Percentiles rank a stretch among this genome's conserved stretches.
These are phyloP conservation scores for Synodontis membranacea DNA, from an alignment of 2,113 vertebrate genomes.

Conservation along the genomic window DNA sequence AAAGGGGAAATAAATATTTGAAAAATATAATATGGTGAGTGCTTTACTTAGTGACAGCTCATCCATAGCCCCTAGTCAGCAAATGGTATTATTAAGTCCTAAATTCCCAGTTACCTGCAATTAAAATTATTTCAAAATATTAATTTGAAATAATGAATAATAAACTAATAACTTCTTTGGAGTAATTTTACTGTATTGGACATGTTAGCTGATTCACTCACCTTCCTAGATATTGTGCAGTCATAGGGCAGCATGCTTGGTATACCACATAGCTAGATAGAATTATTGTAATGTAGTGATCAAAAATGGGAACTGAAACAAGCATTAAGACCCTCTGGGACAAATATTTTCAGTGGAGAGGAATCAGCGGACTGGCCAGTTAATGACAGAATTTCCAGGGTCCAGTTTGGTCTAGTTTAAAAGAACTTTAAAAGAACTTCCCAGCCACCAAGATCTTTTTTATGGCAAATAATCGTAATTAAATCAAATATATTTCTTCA, in stretches of 20 bases:
- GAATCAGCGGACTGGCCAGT: not conserved
- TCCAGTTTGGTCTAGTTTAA: too few relatives aligned
- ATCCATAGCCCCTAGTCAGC: not conserved
- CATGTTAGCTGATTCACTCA: not conserved
- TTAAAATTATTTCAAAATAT: not conserved
- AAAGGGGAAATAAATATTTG: not conserved
- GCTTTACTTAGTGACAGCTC: not conserved
- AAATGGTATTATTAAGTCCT: not conserved
- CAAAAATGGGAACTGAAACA: not conserved
- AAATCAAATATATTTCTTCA: too few relatives aligned
- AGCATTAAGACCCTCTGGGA: too few relatives aligned
- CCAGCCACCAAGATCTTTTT: too few relatives aligned
- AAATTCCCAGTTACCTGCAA: not conserved
- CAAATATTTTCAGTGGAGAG: not conserved
- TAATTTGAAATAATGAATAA: too few relatives aligned
- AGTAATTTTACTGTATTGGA: not conserved
- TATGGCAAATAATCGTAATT: too few relatives aligned
- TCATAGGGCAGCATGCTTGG: not conserved
- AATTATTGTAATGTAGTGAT: not conserved
- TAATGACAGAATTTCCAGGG: not conserved
- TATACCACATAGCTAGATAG: too few relatives aligned
- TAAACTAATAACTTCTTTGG: too few relatives aligned
- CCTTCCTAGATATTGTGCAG: not conserved
- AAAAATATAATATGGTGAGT: not conserved
- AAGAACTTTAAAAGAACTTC: too few relatives aligned